A percentile compares a stretch with the other conserved stretches of the same genome.
phyloP scores from a whole-genome alignment of 1,140 invertebrate species.

The Procambarus clarkii region DNA sequence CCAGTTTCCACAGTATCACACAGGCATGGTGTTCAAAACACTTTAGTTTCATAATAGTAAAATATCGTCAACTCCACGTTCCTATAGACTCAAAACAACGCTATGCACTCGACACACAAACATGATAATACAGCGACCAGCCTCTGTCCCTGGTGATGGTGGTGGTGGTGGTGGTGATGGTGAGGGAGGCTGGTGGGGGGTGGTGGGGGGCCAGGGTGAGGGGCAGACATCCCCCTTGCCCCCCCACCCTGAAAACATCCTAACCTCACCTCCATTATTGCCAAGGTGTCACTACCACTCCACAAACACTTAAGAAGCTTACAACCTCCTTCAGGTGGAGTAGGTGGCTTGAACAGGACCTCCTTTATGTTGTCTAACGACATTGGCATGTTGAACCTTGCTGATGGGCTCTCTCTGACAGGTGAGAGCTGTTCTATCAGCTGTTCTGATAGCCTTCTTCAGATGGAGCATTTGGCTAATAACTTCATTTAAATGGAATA shows the following conservation, averaged over 20 bases:
- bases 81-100: slow-evolving; percentile 37
- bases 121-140: slow-evolving; percentile 2
- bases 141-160: slow-evolving; percentile 25
- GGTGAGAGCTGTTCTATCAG: too few species aligned
- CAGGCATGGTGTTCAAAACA: slow-evolving; percentile 68
- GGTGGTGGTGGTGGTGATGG: not conserved
- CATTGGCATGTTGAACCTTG: too few species aligned
- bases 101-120: slow-evolving; percentile 21
- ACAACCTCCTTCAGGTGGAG: not conserved
- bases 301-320: not conserved
- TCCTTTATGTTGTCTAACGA: too few species aligned
- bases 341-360: not conserved
- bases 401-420: too few species aligned
- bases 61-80: slow-evolving; percentile 54
- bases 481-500: not conserved
- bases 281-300: slow-evolving; percentile 22
- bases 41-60: slow-evolving; percentile 57
- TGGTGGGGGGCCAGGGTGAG: slow-evolving; percentile 6
- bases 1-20: slow-evolving; percentile 56
- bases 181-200: not conserved
- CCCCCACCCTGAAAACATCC: slow-evolving; percentile 6
- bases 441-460: not conserved
- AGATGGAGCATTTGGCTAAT: not conserved
- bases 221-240: slow-evolving; percentile 47
- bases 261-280: slow-evolving; percentile 31